These are phyloP conservation scores for Holacanthella duospinosa DNA, from an alignment of 2,888 invertebrate species.

Conservation along the genomic window DNA sequence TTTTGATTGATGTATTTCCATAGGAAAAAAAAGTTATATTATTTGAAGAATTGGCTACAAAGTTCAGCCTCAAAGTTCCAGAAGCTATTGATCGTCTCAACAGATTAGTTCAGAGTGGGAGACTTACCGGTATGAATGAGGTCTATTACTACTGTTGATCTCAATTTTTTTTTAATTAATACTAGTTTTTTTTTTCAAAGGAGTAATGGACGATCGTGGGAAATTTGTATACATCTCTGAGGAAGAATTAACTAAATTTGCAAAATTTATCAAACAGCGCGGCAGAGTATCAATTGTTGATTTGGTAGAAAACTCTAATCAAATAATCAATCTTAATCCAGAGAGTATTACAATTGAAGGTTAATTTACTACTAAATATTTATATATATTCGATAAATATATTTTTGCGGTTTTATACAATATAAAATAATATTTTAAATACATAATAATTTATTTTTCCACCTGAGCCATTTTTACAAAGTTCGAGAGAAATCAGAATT, in stretches of 20 bases:
- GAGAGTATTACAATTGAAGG: constrained; percentile 36
- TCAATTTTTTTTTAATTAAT: neutral
- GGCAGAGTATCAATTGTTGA: constrained; percentile 90
- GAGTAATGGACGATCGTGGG: constrained; percentile 96
- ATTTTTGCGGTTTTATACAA: too few species aligned
- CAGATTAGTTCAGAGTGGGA: constrained; percentile 67
- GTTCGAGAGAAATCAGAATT: too few species aligned
- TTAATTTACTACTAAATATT: too few species aligned
- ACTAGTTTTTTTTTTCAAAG: constrained; percentile 42
- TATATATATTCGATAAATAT: too few species aligned
- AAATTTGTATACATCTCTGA: constrained; percentile 96
- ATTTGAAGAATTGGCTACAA: constrained; percentile 82
- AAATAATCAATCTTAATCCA: constrained; percentile 66
- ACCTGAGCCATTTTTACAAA: too few species aligned
- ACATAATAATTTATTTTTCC: too few species aligned
- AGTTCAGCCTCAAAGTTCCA: constrained; percentile 84
- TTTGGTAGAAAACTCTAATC: constrained; percentile 86
- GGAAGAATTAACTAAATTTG: constrained; percentile 80
- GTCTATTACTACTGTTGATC: neutral
- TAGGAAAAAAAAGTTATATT: constrained; percentile 81
- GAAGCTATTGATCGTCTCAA: constrained; percentile 76
- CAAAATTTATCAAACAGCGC: constrained; percentile 87
- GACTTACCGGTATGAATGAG: constrained; percentile 61
- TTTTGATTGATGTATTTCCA: constrained; percentile 37
- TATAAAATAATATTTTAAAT: too few species aligned